phyloP scores from a whole-genome alignment of 2,113 vertebrate species.

The Helogale parvula region DNA sequence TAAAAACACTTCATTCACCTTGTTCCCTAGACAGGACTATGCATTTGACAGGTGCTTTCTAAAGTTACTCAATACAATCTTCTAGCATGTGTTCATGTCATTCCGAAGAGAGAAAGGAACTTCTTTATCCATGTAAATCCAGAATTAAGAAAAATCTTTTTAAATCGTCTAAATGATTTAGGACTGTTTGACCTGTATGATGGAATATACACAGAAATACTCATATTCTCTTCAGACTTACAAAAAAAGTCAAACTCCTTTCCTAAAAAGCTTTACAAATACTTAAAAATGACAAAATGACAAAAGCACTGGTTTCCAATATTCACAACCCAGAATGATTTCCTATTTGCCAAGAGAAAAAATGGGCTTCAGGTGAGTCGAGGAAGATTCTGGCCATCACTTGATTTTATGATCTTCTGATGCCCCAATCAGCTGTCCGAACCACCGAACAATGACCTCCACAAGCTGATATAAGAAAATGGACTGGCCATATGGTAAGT shows the following conservation, averaged over 20 bases:
- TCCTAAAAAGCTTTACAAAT: conserved; percentile 26
- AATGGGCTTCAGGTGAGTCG: conserved; percentile 8
- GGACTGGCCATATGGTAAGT: background rate
- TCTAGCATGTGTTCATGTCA: background rate
- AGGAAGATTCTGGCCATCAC: background rate
- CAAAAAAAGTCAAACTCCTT: conserved; percentile 23
- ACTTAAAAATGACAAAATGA: conserved; percentile 49
- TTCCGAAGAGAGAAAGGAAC: conserved; percentile 29
- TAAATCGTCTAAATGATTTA: conserved; percentile 36
- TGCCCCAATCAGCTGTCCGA: background rate
- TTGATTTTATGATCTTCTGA: background rate
- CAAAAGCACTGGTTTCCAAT: conserved; percentile 23
- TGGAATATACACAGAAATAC: background rate
- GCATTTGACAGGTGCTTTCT: background rate
- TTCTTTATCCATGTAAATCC: background rate
- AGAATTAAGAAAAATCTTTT: background rate
- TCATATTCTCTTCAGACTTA: background rate
- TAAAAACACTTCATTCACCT: background rate
- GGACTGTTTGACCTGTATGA: background rate
- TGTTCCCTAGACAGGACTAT: background rate
- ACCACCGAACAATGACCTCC: background rate
- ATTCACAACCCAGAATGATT: background rate
- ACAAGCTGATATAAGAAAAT: background rate
- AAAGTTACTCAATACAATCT: background rate
- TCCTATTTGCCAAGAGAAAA: background rate